These are phyloP conservation scores for Magallana ariakensis DNA, from an alignment of 1,140 invertebrate genomes.

Conservation along the genomic window DNA sequence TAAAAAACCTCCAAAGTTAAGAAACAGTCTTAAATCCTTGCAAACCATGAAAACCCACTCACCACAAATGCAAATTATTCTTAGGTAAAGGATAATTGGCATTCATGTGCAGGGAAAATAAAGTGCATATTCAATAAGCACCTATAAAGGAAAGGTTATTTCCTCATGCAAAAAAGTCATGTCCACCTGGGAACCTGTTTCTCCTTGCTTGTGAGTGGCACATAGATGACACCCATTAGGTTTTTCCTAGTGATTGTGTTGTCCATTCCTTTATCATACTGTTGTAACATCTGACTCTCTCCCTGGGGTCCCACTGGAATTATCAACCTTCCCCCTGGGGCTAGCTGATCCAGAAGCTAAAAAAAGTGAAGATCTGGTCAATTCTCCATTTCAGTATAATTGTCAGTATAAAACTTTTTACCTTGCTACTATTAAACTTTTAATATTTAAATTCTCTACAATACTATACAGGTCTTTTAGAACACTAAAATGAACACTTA, in stretches of 20 bases:
- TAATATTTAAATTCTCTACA: too few relatives aligned
- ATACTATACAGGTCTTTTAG: too few relatives aligned
- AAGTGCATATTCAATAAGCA: slow-evolving; percentile 10
- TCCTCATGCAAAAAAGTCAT: slow-evolving; percentile 57
- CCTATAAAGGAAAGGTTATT: slow-evolving; percentile 14
- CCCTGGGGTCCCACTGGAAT: slow-evolving; percentile 92
- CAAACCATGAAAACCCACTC: too few relatives aligned
- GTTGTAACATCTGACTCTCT: slow-evolving; percentile 76
- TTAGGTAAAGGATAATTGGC: too few relatives aligned
- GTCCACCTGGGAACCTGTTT: slow-evolving; percentile 84
- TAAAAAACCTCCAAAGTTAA: too few relatives aligned
- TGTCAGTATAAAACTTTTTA: too few relatives aligned
- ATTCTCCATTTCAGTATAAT: too few relatives aligned
- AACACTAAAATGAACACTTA: too few relatives aligned
- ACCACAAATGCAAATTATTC: too few relatives aligned
- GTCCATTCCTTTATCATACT: slow-evolving; percentile 91
- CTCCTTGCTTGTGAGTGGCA: slow-evolving; percentile 95
- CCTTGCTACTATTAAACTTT: too few relatives aligned
- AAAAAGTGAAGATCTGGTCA: slow-evolving; percentile 22
- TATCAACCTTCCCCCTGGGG: slow-evolving; percentile 92
- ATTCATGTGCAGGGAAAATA: too few relatives aligned
- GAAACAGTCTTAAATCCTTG: too few relatives aligned
- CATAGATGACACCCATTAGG: slow-evolving; percentile 97
- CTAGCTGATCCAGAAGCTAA: slow-evolving; percentile 87
- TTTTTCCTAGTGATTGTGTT: slow-evolving; percentile 88